phyloP scores from a whole-genome alignment of 2,888 invertebrate genomes.

The Macrophya annulata region DNA sequence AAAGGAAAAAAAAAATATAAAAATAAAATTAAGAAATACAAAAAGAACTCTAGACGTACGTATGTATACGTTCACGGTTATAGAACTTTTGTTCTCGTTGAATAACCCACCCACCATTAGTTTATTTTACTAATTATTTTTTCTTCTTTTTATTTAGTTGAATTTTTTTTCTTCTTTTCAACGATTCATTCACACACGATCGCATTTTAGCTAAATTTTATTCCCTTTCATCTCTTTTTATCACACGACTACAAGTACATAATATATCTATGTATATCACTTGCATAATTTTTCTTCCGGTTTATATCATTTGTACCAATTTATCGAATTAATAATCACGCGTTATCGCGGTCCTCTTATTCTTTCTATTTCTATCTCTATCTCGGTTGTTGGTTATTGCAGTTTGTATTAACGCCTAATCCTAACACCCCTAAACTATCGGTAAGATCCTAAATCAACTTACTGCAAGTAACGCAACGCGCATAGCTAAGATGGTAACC shows the following conservation, averaged over 20 bases:
- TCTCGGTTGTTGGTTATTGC: constrained; percentile 57
- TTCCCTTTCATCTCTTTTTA: no score
- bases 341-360: constrained; percentile 22
- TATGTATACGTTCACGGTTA: background rate
- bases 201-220: background rate
- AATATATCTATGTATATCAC: no score
- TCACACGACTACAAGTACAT: no score
- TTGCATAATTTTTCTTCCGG: no score
- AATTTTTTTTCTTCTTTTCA: no score
- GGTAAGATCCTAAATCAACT: constrained; percentile 66
- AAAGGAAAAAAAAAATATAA: background rate
- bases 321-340: background rate
- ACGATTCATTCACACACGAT: background rate
- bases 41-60: background rate
- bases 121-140: no score
- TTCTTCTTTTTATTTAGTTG: no score
- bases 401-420: constrained; percentile 63
- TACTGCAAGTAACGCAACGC: background rate
- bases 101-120: no score
- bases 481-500: constrained; percentile 11
- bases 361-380: constrained; percentile 57
- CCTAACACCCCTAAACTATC: constrained; percentile 62
- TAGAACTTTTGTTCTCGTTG: background rate
- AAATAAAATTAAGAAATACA: no score
- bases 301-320: no score